Evolutionary conservation across 30 jellyfish, hydroid and myxozoan genomes (phyloP).

Genomic region (Turritopsis rubra): DNA sequence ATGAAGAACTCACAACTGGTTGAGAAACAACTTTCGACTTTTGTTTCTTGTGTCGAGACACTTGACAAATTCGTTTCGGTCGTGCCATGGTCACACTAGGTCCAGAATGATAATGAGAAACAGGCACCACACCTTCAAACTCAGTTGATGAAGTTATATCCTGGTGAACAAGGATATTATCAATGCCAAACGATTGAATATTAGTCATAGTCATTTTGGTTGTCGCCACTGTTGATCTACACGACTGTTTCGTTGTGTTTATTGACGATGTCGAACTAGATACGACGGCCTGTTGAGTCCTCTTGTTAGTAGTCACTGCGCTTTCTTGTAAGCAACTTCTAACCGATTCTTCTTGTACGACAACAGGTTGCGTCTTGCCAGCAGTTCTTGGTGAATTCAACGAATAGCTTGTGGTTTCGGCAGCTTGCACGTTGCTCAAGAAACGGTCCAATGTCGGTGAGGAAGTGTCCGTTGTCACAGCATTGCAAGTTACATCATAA

Average conservation of each 20-base stretch:
- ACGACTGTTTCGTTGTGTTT: background rate
- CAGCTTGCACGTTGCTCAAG: background rate
- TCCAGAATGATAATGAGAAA: background rate
- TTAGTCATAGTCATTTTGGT: background rate
- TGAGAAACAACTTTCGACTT: background rate
- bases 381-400: background rate
- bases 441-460: background rate
- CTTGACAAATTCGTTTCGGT: background rate
- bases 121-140: too few species aligned
- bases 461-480: too few species aligned
- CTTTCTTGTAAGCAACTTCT: too few species aligned
- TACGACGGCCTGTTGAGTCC: background rate
- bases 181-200: slow-evolving; percentile 26
- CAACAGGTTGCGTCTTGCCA: background rate
- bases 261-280: background rate
- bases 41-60: background rate
- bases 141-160: background rate
- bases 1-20: background rate
- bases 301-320: background rate
- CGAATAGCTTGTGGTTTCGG: too few species aligned
- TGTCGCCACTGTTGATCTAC: background rate
- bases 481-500: too few species aligned
- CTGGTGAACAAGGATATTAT: slow-evolving; percentile 15
- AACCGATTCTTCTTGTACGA: background rate
- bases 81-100: background rate